Evolutionary conservation across 2,113 vertebrate species (phyloP), one percentile per base, ranked within the genome.

Genomic region (Copsychus sechellarum): DNA sequence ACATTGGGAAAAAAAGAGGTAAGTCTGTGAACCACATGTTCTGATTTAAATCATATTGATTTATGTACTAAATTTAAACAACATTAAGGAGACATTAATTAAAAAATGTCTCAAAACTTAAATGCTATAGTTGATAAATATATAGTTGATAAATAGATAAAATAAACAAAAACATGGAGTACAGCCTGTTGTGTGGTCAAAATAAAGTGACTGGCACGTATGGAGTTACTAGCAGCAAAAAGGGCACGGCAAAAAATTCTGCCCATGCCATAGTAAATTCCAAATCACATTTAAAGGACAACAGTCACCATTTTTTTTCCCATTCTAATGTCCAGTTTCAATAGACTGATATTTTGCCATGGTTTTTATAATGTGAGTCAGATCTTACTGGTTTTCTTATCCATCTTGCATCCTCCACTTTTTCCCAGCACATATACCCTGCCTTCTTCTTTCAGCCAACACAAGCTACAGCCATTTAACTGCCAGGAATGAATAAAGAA

Each of bases 261-360:
- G 11, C 20, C 31, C 3, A 4, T 26, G 17, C 9, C 24, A 14
- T 7, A 58, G 60, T 8, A 64, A 79, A 80, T 31, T 62, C 12
- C 17, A 79, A 88, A 33, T 10, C 31, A 50, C n/a, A 62, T 64
- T 70, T 82, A 88, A 87, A 38, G 19, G 53, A 70, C 5, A 78
- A 42, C 4, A 54, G 17, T 11, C 26, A 4, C 22, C 6, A 36
- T 0, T 1, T 18, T 47, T 29, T 31, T n/a, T 20, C 14, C 3
- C 21, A 6, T 87, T 69, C 12, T 38, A 31, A 48, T 40, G 67
- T 29, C 34, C 12, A 10, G 16, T 81, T 95, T 83, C 8, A 12
- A 34, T 34, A 40, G 12, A 43, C 2, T 57, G 50, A 3, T 48
- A 69, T 57, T 85, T 72, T 58, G 11, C 11, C 28, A 54, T 11